phyloP scores from a whole-genome alignment of 2,888 invertebrate genomes.

The Noctua comes region DNA sequence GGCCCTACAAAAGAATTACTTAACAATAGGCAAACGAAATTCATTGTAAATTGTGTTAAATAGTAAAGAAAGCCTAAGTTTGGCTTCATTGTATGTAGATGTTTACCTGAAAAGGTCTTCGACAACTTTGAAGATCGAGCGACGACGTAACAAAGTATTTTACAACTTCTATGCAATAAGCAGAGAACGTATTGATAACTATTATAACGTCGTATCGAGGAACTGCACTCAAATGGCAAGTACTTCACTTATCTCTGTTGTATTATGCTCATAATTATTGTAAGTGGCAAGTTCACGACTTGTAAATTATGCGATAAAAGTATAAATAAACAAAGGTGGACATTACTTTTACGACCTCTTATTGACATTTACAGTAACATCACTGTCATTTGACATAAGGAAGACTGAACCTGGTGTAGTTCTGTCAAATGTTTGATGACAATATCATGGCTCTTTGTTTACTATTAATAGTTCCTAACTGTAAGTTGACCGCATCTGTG shows the following conservation, averaged over 20 bases:
- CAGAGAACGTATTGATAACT: not conserved
- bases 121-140: constrained; percentile 21
- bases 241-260: constrained; percentile 44
- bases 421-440: constrained; percentile 49
- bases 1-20: constrained; percentile 51
- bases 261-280: constrained; percentile 48
- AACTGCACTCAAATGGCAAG: constrained; percentile 38
- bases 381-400: constrained; percentile 18
- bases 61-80: constrained; percentile 30
- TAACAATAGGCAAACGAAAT: constrained; percentile 55
- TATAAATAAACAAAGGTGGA: constrained; percentile 58
- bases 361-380: constrained; percentile 27
- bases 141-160: constrained; percentile 33
- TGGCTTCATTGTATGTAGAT: constrained; percentile 37
- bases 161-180: constrained; percentile 34
- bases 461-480: constrained; percentile 53
- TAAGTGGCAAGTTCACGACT: constrained; percentile 47
- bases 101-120: constrained; percentile 57
- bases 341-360: constrained; percentile 52
- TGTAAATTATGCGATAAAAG: constrained; percentile 55
- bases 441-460: constrained; percentile 52
- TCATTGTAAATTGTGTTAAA: constrained; percentile 40
- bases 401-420: constrained; percentile 19
- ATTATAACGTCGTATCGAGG: constrained; percentile 18
- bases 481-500: constrained; percentile 56